Conservation (phyloP, 2,797 vertebrate species). For the Prionace glauca region DNA sequence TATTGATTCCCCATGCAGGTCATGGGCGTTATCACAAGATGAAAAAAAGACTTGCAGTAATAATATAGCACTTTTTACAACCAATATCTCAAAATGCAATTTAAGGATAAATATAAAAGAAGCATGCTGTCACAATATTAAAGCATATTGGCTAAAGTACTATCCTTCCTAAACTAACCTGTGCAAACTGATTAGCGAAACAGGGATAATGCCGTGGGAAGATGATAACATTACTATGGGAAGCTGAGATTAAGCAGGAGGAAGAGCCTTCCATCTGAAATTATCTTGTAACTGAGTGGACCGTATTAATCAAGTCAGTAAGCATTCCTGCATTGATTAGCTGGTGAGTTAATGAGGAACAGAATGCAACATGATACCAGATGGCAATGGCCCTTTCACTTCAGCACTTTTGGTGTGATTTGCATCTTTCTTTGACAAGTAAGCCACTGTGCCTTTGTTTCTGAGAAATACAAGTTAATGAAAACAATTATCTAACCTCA, state of each 20-base stretch:
- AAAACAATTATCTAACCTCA: neutral
- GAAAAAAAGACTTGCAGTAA: neutral
- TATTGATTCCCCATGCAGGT: no score
- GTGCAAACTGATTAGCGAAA: neutral
- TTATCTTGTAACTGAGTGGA: neutral
- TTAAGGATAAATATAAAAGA: neutral
- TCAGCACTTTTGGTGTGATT: neutral
- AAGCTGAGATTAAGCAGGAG: neutral
- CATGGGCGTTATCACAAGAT: neutral
- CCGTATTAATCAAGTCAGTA: neutral
- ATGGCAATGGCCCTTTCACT: neutral
- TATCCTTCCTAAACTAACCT: neutral
- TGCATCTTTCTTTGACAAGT: neutral
- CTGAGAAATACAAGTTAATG: neutral
- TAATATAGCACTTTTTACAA: neutral
- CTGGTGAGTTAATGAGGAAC: neutral
- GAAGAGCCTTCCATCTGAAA: neutral
- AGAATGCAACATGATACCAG: neutral
- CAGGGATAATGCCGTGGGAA: neutral
- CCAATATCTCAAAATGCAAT: neutral
- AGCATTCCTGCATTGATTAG: neutral
- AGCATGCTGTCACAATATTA: neutral
- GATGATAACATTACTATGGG: neutral
- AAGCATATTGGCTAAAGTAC: neutral
- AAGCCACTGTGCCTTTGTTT: neutral